Conservation (phyloP, 2,888 invertebrate genomes). For the Allolobophora icterica region DNA sequence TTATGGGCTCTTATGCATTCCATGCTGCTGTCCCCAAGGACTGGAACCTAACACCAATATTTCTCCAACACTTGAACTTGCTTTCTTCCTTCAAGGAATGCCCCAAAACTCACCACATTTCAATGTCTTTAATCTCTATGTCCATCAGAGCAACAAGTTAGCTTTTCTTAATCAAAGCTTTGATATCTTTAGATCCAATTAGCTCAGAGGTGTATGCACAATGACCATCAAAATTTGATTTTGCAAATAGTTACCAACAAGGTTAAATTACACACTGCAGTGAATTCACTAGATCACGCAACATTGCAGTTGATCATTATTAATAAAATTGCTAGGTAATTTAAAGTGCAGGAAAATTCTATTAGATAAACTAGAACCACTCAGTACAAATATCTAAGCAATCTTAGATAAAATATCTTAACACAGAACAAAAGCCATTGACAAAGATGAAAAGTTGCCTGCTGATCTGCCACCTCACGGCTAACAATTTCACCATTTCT, state of each 20-base stretch:
- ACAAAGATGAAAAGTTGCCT: not conserved
- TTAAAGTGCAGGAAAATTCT: not conserved
- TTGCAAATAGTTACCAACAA: not conserved
- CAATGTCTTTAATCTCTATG: not conserved
- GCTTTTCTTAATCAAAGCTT: not conserved
- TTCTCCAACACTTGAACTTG: too few relatives aligned
- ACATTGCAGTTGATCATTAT: not conserved
- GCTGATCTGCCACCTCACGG: not conserved
- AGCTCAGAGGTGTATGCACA: too few relatives aligned
- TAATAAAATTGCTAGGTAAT: conserved; percentile 1
- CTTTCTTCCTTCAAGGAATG: too few relatives aligned
- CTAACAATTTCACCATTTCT: not conserved
- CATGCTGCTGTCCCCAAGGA: too few relatives aligned
- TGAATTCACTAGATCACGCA: not conserved
- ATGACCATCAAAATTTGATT: not conserved
- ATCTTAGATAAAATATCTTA: not conserved
- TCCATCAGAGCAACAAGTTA: not conserved
- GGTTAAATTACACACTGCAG: not conserved
- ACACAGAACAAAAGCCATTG: not conserved
- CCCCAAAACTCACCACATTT: too few relatives aligned
- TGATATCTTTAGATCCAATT: not conserved
- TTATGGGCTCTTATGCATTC: too few relatives aligned
- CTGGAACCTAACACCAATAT: too few relatives aligned
- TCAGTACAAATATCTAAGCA: not conserved
- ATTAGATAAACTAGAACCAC: not conserved